These are phyloP conservation scores for Ctenochaetus hawaiiensis DNA, from an alignment of 2,797 vertebrate species.

Conservation along the genomic window DNA sequence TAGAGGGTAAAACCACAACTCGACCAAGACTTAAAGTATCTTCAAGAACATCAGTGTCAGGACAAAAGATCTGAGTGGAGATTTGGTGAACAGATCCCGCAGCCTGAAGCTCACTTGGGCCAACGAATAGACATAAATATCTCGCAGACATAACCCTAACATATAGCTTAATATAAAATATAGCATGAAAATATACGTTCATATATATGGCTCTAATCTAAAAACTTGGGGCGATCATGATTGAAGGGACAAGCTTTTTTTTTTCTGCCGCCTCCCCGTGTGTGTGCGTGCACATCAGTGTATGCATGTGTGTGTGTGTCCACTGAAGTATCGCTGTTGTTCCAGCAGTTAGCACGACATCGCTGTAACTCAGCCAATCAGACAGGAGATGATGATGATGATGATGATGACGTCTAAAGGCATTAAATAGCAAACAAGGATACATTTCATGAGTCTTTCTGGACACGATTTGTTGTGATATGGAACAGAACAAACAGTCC, in stretches of 20 bases:
- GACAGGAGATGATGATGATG: slow-evolving; percentile 55
- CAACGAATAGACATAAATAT: slow-evolving; percentile 73
- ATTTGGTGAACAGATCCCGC: slow-evolving; percentile 46
- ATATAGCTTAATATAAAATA: slow-evolving; percentile 81
- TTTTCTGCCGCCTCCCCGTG: slow-evolving; percentile 34
- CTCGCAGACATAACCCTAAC: slow-evolving; percentile 69
- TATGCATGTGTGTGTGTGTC: slow-evolving; percentile 10
- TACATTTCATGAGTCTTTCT: slow-evolving; percentile 69
- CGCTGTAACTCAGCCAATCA: slow-evolving; percentile 61
- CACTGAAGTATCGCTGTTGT: slow-evolving; percentile 22
- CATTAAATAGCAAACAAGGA: slow-evolving; percentile 70
- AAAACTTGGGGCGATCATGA: slow-evolving; percentile 69
- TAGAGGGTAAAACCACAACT: slow-evolving; percentile 32
- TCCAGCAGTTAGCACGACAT: slow-evolving; percentile 53
- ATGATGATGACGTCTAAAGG: slow-evolving; percentile 79
- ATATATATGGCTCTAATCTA: slow-evolving; percentile 79
- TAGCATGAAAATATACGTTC: slow-evolving; percentile 79
- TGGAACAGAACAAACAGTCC: slow-evolving; percentile 26
- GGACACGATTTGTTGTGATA: slow-evolving; percentile 48
- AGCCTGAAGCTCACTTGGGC: slow-evolving; percentile 63
- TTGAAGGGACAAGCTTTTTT: slow-evolving; percentile 48
- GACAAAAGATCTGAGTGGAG: slow-evolving; percentile 33
- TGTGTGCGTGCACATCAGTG: background rate
- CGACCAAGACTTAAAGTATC: slow-evolving; percentile 35
- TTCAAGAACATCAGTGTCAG: slow-evolving; percentile 44